Evolutionary conservation across 2,797 vertebrate genomes (phyloP).

Genomic region (Tragopan temminckii): DNA sequence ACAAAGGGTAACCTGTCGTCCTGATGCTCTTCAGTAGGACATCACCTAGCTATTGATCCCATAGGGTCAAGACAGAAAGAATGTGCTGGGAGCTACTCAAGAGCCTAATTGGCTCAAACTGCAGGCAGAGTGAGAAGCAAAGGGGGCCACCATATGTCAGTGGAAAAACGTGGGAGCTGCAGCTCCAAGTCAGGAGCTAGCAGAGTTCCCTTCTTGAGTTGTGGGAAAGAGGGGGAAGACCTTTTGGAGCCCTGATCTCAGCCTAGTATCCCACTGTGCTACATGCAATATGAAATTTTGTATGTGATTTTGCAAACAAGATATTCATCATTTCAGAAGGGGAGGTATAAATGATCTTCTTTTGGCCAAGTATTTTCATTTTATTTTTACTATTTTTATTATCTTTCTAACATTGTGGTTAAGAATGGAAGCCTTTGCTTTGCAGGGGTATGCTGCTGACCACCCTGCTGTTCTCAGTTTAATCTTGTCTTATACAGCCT

Average conservation of each 20-base stretch:
- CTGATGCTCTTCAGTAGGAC: background rate
- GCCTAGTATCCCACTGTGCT: background rate
- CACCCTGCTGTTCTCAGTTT: slow-evolving; percentile 10
- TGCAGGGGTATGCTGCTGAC: background rate
- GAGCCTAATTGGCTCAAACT: background rate
- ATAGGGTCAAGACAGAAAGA: background rate
- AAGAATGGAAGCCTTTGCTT: background rate
- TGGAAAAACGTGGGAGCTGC: background rate
- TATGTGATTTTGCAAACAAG: background rate
- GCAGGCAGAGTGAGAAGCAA: background rate
- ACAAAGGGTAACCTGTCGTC: background rate
- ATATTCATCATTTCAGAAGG: background rate
- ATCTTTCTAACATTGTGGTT: background rate
- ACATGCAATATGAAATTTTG: background rate
- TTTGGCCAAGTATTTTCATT: fast-evolving
- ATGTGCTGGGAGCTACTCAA: background rate
- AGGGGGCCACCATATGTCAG: background rate
- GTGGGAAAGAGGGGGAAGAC: background rate
- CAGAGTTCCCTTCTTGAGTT: background rate
- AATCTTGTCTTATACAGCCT: background rate
- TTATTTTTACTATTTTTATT: background rate
- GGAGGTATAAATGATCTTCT: background rate
- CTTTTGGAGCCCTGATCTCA: background rate
- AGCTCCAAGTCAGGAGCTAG: background rate
- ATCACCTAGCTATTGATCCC: background rate